Base-by-base conservation (phyloP, 2,888 invertebrate genomes). In the Hylaea fasciaria region DNA sequence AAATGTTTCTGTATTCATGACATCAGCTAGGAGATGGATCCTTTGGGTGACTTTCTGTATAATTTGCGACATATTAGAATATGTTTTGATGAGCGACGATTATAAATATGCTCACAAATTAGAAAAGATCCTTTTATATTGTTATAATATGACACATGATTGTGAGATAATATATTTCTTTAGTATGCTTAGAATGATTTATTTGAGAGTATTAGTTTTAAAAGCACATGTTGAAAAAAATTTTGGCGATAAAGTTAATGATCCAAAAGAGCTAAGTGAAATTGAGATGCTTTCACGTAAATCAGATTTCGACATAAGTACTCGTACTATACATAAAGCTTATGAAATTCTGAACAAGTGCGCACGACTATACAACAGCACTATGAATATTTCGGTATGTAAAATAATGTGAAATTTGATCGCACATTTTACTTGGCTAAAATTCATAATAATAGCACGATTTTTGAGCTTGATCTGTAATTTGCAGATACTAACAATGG, bases 331-430 rank as follows among this genome's bases (percentile, higher is more conserved):
- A 57, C 86, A 87, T 62, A 75, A 74, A 64, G 75, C 75, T 10
- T 89, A 87, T 65, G 86, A 85, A 63, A 64, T 77, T 53, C 72
- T 89, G 63, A 79, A 87, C 63, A 81, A 81, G 64, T 82, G 81
- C 65, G 73, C 85, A 2, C 77, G 80, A 44, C 73, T 81, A 68
- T 76, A 87, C 0, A 88, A 85, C 66, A 72, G 72, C 28, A 64
- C 81, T 16, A 84, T 89, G 78, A 81, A 76, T 72, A 71, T 86
- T 44, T 80, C 85, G 76, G 88, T 89, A 79, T 70, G 74, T 68
- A 32, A 32, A 9, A 32, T 32, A n/a, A 32, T 66, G 32, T 22
- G 3, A 7, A 32, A 32, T 4, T 7, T 10, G 32, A 1, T 32
- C 7, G 9, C 9, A 9, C 32, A 32, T 10, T 32, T 1, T 9